phyloP scores from a whole-genome alignment of 2,888 invertebrate species.

The Thymelicus lineola region DNA sequence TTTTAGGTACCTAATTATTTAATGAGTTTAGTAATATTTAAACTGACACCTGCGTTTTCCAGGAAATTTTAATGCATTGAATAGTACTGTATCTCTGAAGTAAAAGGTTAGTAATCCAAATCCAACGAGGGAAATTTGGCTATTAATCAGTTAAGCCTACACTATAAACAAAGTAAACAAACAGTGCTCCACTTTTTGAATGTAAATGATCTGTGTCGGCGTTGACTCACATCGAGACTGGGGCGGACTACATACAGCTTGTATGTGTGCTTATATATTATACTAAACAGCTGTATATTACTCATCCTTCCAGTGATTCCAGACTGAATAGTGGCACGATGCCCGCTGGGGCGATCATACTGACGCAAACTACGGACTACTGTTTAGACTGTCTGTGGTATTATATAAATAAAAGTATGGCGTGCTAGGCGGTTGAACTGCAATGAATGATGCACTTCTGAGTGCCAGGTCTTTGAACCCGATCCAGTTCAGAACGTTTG shows the following conservation, averaged over 20 bases:
- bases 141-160: background rate
- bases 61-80: no score
- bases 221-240: conserved; percentile 32
- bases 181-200: conserved; percentile 34
- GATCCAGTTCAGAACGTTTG: conserved; percentile 54
- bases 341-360: background rate
- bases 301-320: conserved; percentile 57
- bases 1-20: no score
- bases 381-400: conserved; percentile 45
- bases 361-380: conserved; percentile 16
- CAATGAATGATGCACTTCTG: conserved; percentile 56
- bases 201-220: conserved; percentile 23
- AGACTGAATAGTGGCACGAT: conserved; percentile 39
- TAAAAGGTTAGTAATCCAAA: background rate
- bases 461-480: conserved; percentile 71
- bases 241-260: conserved; percentile 13
- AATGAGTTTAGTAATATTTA: no score
- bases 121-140: background rate
- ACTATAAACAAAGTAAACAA: conserved; percentile 15
- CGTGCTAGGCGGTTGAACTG: conserved; percentile 55
- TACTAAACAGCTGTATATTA: conserved; percentile 45
- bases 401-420: conserved; percentile 16
- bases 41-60: no score
- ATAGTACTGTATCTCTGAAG: background rate
- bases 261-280: conserved; percentile 14